Conservation (phyloP, 2,888 invertebrate species). For the Sphaerophoria taeniata region DNA sequence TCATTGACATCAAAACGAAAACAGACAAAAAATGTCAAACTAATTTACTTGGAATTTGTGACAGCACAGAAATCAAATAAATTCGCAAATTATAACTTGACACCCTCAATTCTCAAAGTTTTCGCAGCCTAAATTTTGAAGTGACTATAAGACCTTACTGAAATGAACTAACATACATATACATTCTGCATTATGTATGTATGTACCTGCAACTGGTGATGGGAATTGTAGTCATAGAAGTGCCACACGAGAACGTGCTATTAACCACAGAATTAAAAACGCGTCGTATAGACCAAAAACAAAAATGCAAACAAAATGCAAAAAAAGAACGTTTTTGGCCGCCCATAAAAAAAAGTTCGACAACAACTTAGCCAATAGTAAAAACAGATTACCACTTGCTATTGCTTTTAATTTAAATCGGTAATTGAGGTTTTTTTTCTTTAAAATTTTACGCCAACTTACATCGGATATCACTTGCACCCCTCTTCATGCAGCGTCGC, state of each 20-base stretch:
- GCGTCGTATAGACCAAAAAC: too few relatives aligned
- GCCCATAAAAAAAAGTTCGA: conserved; percentile 4
- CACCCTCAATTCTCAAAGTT: conserved; percentile 49
- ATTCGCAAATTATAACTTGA: conserved; percentile 48
- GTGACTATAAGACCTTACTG: too few relatives aligned
- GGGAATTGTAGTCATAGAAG: too few relatives aligned
- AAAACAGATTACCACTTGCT: conserved; percentile 57
- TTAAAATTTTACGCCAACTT: conserved; percentile 25
- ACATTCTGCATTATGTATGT: too few relatives aligned
- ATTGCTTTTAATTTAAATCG: conserved; percentile 71
- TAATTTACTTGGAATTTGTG: conserved; percentile 53
- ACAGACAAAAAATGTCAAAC: conserved; percentile 21
- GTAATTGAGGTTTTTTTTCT: conserved; percentile 57
- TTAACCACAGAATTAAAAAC: too few relatives aligned
- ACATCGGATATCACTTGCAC: conserved; percentile 43
- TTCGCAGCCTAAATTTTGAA: background rate
- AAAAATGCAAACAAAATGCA: too few relatives aligned
- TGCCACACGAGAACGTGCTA: too few relatives aligned
- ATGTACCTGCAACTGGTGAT: too few relatives aligned
- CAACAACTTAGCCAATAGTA: conserved; percentile 53
- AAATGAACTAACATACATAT: background rate
- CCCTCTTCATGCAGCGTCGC: conserved; percentile 11
- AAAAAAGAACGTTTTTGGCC: too few relatives aligned
- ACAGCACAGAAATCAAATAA: conserved; percentile 29
- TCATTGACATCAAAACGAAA: conserved; percentile 1